Percentiles rank a stretch among this genome's conserved stretches.
Conservation (phyloP, 2,113 vertebrate genomes). For the Anas platyrhynchos region DNA sequence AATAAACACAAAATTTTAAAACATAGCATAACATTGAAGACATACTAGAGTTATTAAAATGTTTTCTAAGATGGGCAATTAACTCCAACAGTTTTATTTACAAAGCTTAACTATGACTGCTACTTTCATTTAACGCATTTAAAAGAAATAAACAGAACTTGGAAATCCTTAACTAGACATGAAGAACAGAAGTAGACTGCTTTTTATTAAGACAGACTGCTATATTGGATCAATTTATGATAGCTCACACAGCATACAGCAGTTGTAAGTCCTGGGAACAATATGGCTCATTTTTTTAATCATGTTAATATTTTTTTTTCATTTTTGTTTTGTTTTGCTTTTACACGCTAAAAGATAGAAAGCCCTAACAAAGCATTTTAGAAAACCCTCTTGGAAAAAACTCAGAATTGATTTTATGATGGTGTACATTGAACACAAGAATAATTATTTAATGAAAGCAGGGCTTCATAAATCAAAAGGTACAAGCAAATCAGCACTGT, state of each 20-base stretch:
- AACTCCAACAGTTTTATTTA: not conserved
- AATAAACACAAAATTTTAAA: not conserved
- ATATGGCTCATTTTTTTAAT: not conserved
- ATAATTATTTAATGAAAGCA: not conserved
- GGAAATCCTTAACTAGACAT: not conserved
- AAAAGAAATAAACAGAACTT: not conserved
- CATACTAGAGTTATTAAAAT: not conserved
- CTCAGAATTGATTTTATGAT: not conserved
- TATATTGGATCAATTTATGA: not conserved
- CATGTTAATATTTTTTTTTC: not conserved
- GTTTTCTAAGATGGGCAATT: not conserved
- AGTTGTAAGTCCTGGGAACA: not conserved
- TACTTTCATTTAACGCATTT: not conserved
- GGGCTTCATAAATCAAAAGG: not conserved
- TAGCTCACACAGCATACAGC: not conserved
- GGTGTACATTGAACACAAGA: not conserved
- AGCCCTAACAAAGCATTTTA: not conserved
- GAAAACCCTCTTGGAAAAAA: not conserved
- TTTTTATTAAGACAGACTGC: not conserved
- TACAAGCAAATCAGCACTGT: not conserved
- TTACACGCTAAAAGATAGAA: not conserved
- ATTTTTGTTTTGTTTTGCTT: not conserved
- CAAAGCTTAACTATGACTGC: not conserved
- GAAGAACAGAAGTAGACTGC: not conserved
- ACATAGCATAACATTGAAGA: not conserved